Conservation (phyloP, 2,113 vertebrate genomes). For the Chionodraco myersi region DNA sequence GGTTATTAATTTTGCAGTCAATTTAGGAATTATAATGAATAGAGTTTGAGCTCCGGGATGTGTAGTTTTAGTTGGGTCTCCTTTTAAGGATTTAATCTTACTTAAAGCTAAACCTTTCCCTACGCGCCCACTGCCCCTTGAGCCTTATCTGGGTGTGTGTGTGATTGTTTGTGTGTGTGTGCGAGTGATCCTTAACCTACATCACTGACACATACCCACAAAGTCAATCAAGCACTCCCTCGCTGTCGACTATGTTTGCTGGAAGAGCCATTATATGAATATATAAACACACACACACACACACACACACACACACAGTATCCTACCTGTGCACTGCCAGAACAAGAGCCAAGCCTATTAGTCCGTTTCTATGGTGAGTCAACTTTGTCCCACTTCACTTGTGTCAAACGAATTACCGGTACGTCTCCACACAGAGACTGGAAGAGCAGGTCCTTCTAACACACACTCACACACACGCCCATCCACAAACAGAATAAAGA, state of each 20-base stretch:
- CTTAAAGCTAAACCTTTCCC: conserved; percentile 17
- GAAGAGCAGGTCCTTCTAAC: neutral
- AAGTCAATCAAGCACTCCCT: conserved; percentile 77
- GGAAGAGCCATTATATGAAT: conserved; percentile 1
- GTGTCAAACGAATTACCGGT: neutral
- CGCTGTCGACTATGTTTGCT: conserved; percentile 36
- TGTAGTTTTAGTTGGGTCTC: no score
- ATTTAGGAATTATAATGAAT: no score
- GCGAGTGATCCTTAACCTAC: conserved; percentile 12
- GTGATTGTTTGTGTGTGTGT: neutral
- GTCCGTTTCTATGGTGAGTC: neutral
- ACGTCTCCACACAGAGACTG: neutral
- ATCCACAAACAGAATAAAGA: no score
- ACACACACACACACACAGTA: neutral
- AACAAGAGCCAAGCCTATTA: neutral
- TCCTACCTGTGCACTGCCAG: no score
- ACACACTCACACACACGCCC: neutral
- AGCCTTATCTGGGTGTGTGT: neutral
- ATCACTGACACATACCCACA: conserved; percentile 59
- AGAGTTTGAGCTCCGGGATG: no score
- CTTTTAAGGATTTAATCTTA: neutral
- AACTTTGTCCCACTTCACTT: neutral
- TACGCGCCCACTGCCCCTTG: conserved; percentile 40
- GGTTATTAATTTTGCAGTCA: no score
- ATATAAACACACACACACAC: neutral